Percentiles rank a stretch among this genome's conserved stretches.
Evolutionary conservation across 2,888 invertebrate genomes (phyloP).

Genomic region (Dusona sp.): DNA sequence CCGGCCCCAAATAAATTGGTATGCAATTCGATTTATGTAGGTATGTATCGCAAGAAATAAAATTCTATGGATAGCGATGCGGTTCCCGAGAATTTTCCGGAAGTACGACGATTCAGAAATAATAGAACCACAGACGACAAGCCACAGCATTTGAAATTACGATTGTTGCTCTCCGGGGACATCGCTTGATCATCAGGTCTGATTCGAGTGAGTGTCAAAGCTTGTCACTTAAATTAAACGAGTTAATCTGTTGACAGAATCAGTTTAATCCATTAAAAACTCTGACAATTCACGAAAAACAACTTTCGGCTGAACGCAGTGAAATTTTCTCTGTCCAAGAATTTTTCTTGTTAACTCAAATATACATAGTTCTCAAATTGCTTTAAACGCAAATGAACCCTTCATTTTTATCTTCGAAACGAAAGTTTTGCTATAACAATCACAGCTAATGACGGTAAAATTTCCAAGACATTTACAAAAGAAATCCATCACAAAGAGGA

Average conservation of each 20-base stretch:
- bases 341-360: neutral
- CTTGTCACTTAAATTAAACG: neutral
- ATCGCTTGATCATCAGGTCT: neutral
- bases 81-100: neutral
- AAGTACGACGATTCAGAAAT: neutral
- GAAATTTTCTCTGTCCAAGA: neutral
- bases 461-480: neutral
- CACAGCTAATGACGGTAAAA: neutral
- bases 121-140: neutral
- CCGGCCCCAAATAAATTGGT: conserved; percentile 39
- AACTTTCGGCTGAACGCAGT: neutral
- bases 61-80: conserved; percentile 4
- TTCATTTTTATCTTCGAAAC: neutral
- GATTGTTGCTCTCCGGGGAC: neutral
- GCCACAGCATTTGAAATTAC: neutral
- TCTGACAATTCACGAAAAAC: no score
- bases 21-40: conserved; percentile 47
- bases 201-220: neutral
- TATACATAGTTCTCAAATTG: neutral
- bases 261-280: neutral
- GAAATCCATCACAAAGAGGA: neutral
- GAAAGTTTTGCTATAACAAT: neutral
- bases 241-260: neutral
- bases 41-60: conserved; percentile 17
- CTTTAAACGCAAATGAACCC: neutral